Evolutionary conservation across 2,888 invertebrate species (phyloP).

Genomic region (Spialia ferax): DNA sequence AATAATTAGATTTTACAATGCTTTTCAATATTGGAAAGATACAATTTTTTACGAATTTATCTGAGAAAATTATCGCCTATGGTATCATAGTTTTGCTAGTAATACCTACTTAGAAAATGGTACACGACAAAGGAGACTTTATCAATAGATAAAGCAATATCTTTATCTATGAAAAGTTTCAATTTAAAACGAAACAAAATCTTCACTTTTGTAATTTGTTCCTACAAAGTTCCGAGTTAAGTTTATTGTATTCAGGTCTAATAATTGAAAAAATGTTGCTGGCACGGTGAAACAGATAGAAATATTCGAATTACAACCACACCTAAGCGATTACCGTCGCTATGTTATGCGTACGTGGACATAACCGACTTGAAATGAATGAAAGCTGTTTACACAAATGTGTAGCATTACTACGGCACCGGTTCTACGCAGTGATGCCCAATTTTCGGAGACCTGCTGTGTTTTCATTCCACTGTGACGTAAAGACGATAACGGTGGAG

Average conservation of each 20-base stretch:
- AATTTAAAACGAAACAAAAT: too few species aligned
- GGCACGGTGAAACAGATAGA: constrained; percentile 2
- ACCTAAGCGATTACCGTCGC: constrained; percentile 25
- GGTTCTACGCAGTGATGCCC: constrained; percentile 55
- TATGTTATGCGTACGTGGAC: constrained; percentile 37
- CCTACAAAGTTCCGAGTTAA: too few species aligned
- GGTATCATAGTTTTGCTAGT: too few species aligned
- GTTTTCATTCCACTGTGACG: constrained; percentile 47
- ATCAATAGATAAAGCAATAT: too few species aligned
- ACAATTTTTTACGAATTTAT: too few species aligned
- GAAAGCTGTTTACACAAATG: constrained; percentile 63
- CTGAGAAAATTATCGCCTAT: too few species aligned
- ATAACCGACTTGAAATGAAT: constrained; percentile 57
- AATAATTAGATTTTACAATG: not conserved
- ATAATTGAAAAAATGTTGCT: not conserved
- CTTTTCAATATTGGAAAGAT: too few species aligned
- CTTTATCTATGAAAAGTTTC: too few species aligned
- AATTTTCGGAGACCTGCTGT: constrained; percentile 56
- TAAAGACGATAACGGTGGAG: constrained; percentile 53
- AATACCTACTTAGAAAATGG: too few species aligned
- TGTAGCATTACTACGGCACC: constrained; percentile 61
- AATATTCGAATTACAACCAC: constrained; percentile 3
- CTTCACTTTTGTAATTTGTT: too few species aligned
- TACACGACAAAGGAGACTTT: too few species aligned
- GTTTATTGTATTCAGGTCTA: not conserved